phyloP scores from a whole-genome alignment of 2,888 invertebrate species.

The Autographa gamma region DNA sequence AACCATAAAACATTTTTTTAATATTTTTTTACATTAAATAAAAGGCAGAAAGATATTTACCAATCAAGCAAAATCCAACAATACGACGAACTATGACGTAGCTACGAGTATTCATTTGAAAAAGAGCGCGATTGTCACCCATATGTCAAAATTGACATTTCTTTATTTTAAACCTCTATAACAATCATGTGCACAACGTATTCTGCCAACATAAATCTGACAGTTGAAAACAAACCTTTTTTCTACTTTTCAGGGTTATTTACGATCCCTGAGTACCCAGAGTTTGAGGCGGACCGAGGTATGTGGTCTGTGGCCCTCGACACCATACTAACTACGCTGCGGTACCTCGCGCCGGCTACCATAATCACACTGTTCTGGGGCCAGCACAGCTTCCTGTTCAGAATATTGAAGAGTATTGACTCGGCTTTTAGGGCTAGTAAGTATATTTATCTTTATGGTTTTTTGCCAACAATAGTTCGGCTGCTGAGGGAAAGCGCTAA shows the following conservation, averaged over 20 bases:
- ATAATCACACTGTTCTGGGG: slow-evolving; percentile 88
- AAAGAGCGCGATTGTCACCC: no score
- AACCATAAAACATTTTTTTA: background rate
- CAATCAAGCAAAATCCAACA: no score
- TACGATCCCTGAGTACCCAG: slow-evolving; percentile 85
- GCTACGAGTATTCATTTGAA: no score
- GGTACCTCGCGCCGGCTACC: slow-evolving; percentile 88
- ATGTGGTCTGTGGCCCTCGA: slow-evolving; percentile 86
- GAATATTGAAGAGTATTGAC: slow-evolving; percentile 86
- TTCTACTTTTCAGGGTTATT: slow-evolving; percentile 78
- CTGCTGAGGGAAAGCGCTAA: no score
- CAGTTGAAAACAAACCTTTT: background rate
- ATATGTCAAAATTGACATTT: no score
- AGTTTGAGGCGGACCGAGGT: slow-evolving; percentile 79
- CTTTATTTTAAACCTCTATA: no score
- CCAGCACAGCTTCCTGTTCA: slow-evolving; percentile 87
- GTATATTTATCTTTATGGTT: slow-evolving; percentile 46
- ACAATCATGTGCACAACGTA: no score
- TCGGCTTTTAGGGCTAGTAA: slow-evolving; percentile 88
- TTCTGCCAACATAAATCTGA: no score
- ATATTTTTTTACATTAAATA: no score
- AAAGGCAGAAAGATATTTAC: no score
- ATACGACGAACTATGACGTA: no score
- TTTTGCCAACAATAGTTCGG: no score
- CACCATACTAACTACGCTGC: slow-evolving; percentile 84